Base-by-base conservation (phyloP, 2,113 vertebrate species). In the Meleagris gallopavo region DNA sequence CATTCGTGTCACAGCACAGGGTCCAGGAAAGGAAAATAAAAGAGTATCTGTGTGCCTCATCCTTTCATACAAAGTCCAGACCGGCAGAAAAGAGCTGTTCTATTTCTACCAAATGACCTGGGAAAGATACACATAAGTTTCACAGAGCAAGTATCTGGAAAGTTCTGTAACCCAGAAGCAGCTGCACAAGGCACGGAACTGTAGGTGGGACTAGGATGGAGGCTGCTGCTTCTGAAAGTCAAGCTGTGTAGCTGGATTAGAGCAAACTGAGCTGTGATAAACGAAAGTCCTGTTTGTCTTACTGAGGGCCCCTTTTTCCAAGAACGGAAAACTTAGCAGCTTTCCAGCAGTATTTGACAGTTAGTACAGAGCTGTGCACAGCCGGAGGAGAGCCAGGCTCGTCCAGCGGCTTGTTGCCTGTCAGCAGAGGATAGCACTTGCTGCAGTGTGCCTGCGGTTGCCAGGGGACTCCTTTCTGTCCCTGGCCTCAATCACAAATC, bases 81-180 rank as follows among this genome's bases (percentile, higher is more conserved):
- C 2, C 73, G 55, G 27, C 45, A 85, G 81, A 86, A 38, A 57
- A 90, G 30, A 38, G 3, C 17, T 40, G 5, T 29, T 62, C 17
- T 29, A 38, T 25, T 86, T 40, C 57, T 61, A 25, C n/a, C n/a
- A 45, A 41, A 48, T 65, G 4, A 5, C 29, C n/a, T 48, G 40
- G 40, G 45, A 76, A 85, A n/a, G 84, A n/a, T 0, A 0, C 0
- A 1, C 40, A 48, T 43, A 65, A 41, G 7, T n/a, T 2, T 80
- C 36, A 41, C 36, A 36, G 24, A 54, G 30, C 20, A 52, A 30
- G 55, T 57, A 8, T 41, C 50, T 76, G 62, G 50, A 70, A 87
- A 16, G 7, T 41, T 12, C 43, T 38, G 11, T 66, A 65, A 75
- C 45, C 66, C 30, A 65, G 46, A 45, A 58, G 30, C 48, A 69